Evolutionary conservation across 2,797 vertebrate species (phyloP).

Genomic region (Pangasius mekongensis): DNA sequence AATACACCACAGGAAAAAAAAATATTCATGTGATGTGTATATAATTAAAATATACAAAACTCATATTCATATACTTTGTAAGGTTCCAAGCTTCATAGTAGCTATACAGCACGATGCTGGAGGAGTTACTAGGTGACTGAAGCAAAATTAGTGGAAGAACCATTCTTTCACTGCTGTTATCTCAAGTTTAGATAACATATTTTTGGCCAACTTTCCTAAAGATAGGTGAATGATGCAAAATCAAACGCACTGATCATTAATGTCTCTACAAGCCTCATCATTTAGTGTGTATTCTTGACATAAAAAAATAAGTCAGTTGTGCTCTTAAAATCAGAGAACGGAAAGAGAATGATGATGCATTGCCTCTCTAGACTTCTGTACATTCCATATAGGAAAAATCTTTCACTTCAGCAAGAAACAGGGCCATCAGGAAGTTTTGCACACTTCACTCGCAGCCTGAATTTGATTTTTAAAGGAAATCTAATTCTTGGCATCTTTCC

Average conservation of each 20-base stretch:
- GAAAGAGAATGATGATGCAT: not conserved
- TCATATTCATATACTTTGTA: not conserved
- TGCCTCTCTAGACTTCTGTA: too few species aligned
- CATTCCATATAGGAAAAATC: not conserved
- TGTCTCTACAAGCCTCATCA: too few species aligned
- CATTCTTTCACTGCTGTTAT: not conserved
- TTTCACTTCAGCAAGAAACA: conserved; percentile 12
- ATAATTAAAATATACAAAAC: not conserved
- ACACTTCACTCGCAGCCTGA: conserved; percentile 31
- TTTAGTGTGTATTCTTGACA: not conserved
- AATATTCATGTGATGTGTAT: not conserved
- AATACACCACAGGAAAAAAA: not conserved
- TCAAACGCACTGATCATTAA: not conserved
- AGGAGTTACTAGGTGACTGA: not conserved
- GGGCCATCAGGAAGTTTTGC: conserved; percentile 34
- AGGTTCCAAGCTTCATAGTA: not conserved
- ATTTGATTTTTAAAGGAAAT: conserved; percentile 50
- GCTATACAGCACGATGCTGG: not conserved
- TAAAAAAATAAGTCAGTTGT: not conserved
- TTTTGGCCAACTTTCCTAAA: not conserved
- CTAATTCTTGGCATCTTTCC: conserved; percentile 43
- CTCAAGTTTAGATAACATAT: not conserved
- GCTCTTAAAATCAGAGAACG: not conserved
- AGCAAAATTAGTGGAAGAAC: not conserved
- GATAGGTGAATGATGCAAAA: not conserved